phyloP scores from a whole-genome alignment of 2,888 invertebrate species.

The Pterobdella sp. region DNA sequence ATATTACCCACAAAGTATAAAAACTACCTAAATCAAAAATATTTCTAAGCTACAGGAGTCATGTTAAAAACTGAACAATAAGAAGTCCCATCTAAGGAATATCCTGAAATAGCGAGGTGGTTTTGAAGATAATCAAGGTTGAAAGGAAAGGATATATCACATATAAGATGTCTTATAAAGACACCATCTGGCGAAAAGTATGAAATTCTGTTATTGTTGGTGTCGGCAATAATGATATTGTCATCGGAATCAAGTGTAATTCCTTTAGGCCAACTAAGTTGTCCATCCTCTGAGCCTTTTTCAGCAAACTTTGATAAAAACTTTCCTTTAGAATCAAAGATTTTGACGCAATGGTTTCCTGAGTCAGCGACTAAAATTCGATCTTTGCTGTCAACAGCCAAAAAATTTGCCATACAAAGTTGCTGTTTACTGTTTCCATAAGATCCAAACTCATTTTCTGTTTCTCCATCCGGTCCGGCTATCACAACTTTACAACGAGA shows the following conservation, averaged over 20 bases:
- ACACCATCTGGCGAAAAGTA: constrained; percentile 33
- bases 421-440: constrained; percentile 33
- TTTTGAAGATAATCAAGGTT: constrained; percentile 17
- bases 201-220: constrained; percentile 32
- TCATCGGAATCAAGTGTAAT: constrained; percentile 32
- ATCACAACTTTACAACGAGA: constrained; percentile 33
- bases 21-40: too few species aligned
- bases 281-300: constrained; percentile 32
- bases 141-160: constrained; percentile 28
- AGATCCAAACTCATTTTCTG: constrained; percentile 34
- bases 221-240: constrained; percentile 36
- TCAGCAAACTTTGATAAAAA: constrained; percentile 32
- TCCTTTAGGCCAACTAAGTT: constrained; percentile 36
- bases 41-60: too few species aligned
- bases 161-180: constrained; percentile 33
- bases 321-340: constrained; percentile 32
- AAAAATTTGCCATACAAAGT: constrained; percentile 37
- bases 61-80: not conserved
- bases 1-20: too few species aligned
- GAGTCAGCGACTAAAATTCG: constrained; percentile 35
- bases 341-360: constrained; percentile 37
- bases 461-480: constrained; percentile 28
- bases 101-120: not conserved
- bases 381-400: constrained; percentile 34
- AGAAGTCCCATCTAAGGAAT: not conserved